Evolutionary conservation across 2,888 invertebrate species (phyloP).

Genomic region (Palloptera scutellata): DNA sequence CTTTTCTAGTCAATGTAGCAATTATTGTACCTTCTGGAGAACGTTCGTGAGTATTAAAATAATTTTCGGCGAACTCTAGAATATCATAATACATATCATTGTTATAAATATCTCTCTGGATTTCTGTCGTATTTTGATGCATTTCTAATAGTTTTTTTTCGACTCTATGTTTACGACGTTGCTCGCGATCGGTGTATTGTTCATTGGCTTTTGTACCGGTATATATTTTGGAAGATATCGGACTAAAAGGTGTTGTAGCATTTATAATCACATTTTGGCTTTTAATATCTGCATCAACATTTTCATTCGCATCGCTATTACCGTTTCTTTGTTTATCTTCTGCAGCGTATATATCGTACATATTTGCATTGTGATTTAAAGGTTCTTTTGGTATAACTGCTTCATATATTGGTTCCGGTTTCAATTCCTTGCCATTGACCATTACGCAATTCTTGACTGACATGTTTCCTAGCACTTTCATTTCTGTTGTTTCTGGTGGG

Average conservation of each 20-base stretch:
- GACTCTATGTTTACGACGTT: conserved; percentile 83
- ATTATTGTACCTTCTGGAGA: conserved; percentile 89
- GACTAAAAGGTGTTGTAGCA: not conserved
- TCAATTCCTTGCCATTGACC: conserved; percentile 39
- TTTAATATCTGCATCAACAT: not conserved
- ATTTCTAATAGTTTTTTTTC: conserved; percentile 86
- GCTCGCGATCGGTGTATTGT: conserved; percentile 73
- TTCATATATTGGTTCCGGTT: conserved; percentile 84
- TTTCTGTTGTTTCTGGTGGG: conserved; percentile 62
- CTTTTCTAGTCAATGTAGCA: conserved; percentile 82
- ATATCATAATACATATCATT: conserved; percentile 80
- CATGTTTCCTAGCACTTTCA: not conserved
- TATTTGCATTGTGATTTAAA: conserved; percentile 6
- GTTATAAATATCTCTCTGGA: conserved; percentile 58
- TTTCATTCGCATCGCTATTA: not conserved
- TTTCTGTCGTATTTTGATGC: conserved; percentile 67
- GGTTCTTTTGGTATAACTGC: conserved; percentile 77
- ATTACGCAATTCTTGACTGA: not conserved
- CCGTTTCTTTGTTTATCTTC: not conserved
- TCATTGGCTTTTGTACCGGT: conserved; percentile 2
- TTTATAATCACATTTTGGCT: no score
- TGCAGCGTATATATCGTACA: not conserved
- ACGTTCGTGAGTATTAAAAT: conserved; percentile 88
- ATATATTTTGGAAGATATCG: conserved; percentile 5
- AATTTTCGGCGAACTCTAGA: conserved; percentile 91